Evolutionary conservation across 2,113 vertebrate species (phyloP), one percentile per base, ranked within the genome.

Genomic region (Alaudala cheleensis): DNA sequence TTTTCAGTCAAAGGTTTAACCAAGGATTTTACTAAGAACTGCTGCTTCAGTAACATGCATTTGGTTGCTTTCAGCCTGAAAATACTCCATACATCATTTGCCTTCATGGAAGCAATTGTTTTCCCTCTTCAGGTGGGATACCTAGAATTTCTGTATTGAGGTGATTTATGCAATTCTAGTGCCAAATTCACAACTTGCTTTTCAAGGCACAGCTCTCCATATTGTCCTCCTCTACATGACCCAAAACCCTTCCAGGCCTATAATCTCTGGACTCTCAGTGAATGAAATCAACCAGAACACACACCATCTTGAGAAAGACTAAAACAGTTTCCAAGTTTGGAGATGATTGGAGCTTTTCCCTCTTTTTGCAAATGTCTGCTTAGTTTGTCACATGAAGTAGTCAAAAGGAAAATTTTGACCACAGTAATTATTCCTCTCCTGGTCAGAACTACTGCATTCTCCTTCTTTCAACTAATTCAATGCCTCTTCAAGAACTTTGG

Each of bases 31-130:
- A 53, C 50, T 51, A 57, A 37, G n/a, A 72, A 9, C 20, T 65
- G 60, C 28, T 42, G 34, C 54, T 73, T 76, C 54, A 93, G 26
- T 34, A 57, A 53, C 14, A 42, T 3, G 24, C 29, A 45, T 72
- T 94, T 88, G 67, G 85, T 77, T 90, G 90, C 79, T 83, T 92
- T 72, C 82, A 93, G 62, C 67, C 18, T 37, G 40, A 90, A 93
- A 82, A 79, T 15, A 18, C 34, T 86, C 64, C 23, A 40, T 25
- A 39, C 5, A 28, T 10, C 34, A 60, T 8, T 28, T 76, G 53
- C 45, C 66, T 79, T 37, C 23, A 28, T 3, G 5, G 54, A 66
- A 73, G 18, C 7, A 50, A 28, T 0, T 70, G 22, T 21, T 66
- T 60, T 71, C 45, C 24, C 42, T 66, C 22, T 53, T 50, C 12